Base-by-base conservation (phyloP, 1,140 invertebrate species). In the Megalopta genalis region DNA sequence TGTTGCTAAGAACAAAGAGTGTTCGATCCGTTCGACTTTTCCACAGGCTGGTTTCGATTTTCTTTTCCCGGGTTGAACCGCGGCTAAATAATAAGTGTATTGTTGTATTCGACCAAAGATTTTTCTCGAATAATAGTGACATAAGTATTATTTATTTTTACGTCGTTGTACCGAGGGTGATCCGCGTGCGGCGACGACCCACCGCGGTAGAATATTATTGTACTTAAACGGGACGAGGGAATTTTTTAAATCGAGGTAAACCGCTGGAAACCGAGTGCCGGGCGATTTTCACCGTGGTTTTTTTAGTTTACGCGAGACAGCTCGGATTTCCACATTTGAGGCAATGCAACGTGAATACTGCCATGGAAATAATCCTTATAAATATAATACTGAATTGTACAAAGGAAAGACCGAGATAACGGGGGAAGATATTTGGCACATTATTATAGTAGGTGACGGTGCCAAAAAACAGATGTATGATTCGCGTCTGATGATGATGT, bases 321-420 rank as follows among this genome's bases (percentile, higher is more conserved):
- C 80, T 65, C 49, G 79, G 62, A 71, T 84, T 84, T 86, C 76
- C 80, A 46, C 63, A 69, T 76, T 85, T 79, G 63, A 82, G 63
- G 83, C 81, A 82, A 85, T 64, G 80, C 75, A 74, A 82, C 67
- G 71, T 62, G 75, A 80, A 86, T 87, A 87, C 84, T 87, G 86
- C 86, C 86, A 87, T 87, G 77, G 73, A 86, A 84, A 80, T 81
- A 85, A 86, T 68, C 60, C 79, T 86, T 60, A 85, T 85, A 75
- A 82, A 86, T 86, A 85, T 78, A 80, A 82, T 69, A 72, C 65
- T 75, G 78, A 76, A 57, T 59, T 69, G 73, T 68, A 75, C 62
- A 69, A 64, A 69, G 32, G 21, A 72, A 54, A 63, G 65, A 71
- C 77, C 52, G 23, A 27, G 59, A 46, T 2, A 32, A 32, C 32